Evolutionary conservation across 1,140 invertebrate species (phyloP).

Genomic region (Hermetia illucens): DNA sequence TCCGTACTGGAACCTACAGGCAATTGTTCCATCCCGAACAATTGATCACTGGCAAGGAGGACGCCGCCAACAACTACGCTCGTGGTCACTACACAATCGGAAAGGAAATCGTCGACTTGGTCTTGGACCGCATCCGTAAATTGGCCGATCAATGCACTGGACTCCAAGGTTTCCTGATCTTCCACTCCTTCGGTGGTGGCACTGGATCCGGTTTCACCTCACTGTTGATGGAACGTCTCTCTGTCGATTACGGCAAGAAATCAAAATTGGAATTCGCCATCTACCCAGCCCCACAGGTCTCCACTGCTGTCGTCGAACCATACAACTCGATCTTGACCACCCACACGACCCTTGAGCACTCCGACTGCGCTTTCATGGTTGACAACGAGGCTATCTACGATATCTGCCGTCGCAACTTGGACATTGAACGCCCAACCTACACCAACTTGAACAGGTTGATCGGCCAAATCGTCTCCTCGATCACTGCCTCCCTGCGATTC

Average conservation of each 20-base stretch:
- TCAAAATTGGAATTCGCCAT: slow-evolving; percentile 80
- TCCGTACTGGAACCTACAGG: slow-evolving; percentile 67
- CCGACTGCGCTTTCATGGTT: slow-evolving; percentile 79
- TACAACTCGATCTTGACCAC: slow-evolving; percentile 76
- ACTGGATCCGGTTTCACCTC: slow-evolving; percentile 82
- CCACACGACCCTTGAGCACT: slow-evolving; percentile 72
- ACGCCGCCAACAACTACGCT: slow-evolving; percentile 81
- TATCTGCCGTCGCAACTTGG: slow-evolving; percentile 76
- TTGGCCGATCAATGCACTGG: slow-evolving; percentile 77
- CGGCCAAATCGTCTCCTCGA: slow-evolving; percentile 75
- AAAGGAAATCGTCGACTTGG: slow-evolving; percentile 72
- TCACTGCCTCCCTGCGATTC: slow-evolving; percentile 77
- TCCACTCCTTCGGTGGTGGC: slow-evolving; percentile 80
- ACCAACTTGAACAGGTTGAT: slow-evolving; percentile 65
- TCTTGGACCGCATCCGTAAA: slow-evolving; percentile 64
- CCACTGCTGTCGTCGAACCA: slow-evolving; percentile 81
- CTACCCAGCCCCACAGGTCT: slow-evolving; percentile 79
- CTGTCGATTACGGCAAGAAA: slow-evolving; percentile 80
- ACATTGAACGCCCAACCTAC: slow-evolving; percentile 75
- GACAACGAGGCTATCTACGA: slow-evolving; percentile 84
- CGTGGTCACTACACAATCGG: slow-evolving; percentile 85
- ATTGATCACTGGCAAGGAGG: slow-evolving; percentile 74
- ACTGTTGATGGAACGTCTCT: slow-evolving; percentile 75
- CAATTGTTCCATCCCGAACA: slow-evolving; percentile 78
- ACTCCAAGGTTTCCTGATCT: slow-evolving; percentile 76